Percentiles rank a stretch among this genome's conserved stretches.
Conservation (phyloP, 2,797 vertebrate species). For the Hemitrygon akajei region DNA sequence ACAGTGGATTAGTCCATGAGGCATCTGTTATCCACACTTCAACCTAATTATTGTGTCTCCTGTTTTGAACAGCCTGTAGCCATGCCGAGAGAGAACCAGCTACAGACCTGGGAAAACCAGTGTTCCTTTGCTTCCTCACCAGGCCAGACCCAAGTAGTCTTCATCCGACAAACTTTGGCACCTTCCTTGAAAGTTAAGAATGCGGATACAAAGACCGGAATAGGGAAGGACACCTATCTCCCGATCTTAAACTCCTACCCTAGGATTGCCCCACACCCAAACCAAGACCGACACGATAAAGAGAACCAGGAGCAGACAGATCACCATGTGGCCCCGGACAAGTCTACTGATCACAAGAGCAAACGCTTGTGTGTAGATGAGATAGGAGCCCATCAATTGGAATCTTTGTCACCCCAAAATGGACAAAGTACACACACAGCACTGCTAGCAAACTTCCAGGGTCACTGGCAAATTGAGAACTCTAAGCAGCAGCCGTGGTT, state of each 20-base stretch:
- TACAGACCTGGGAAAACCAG: background rate
- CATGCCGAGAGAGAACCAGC: background rate
- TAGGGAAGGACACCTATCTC: slow-evolving; percentile 44
- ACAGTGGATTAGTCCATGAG: background rate
- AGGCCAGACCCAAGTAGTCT: background rate
- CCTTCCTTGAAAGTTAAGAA: background rate
- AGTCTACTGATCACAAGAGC: slow-evolving; percentile 46
- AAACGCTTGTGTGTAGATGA: slow-evolving; percentile 54
- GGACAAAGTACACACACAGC: slow-evolving; percentile 44
- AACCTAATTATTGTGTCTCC: background rate
- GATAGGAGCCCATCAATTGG: slow-evolving; percentile 41
- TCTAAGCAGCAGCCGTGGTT: background rate
- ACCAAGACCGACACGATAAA: background rate
- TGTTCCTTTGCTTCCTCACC: background rate
- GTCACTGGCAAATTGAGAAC: background rate
- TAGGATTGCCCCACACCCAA: slow-evolving; percentile 58
- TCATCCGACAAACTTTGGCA: background rate
- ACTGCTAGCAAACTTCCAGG: background rate
- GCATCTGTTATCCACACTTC: background rate
- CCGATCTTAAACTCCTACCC: slow-evolving; percentile 61
- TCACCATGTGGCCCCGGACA: slow-evolving; percentile 36
- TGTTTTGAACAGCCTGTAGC: slow-evolving; percentile 28
- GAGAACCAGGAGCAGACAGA: background rate
- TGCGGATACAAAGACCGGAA: background rate
- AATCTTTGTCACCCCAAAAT: slow-evolving; percentile 40